A percentile compares a stretch with the other conserved stretches of the same genome.
These are phyloP conservation scores for Sialia sialis DNA, from an alignment of 2,113 vertebrate species.

Conservation along the genomic window DNA sequence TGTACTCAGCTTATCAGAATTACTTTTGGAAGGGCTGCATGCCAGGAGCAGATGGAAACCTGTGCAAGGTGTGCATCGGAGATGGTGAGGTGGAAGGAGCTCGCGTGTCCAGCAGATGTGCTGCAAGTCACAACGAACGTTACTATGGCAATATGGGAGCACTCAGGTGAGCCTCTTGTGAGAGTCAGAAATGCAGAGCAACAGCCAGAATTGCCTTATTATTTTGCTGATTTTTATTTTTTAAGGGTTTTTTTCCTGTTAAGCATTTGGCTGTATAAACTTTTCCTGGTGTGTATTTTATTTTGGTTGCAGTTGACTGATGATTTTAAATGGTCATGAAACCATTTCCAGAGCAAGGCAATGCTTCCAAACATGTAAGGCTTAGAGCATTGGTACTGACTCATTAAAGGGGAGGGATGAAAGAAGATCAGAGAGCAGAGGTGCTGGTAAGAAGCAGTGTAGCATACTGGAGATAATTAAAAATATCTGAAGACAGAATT, in stretches of 20 bases:
- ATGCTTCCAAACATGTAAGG: background rate
- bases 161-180: conserved; percentile 72
- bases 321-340: background rate
- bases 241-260: background rate
- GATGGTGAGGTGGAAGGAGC: conserved; percentile 74
- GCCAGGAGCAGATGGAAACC: conserved; percentile 79
- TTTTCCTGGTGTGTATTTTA: background rate
- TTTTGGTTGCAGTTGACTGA: background rate
- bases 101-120: conserved; percentile 75
- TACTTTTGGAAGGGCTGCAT: conserved; percentile 92
- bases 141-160: conserved; percentile 91
- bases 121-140: conserved; percentile 84
- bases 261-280: background rate
- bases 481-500: background rate
- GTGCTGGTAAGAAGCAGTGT: background rate
- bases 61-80: conserved; percentile 90
- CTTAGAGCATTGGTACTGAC: background rate
- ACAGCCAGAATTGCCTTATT: background rate
- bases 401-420: background rate
- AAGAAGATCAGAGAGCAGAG: background rate
- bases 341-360: background rate
- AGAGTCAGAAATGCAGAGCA: background rate
- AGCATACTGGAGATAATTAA: background rate
- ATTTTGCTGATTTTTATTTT: background rate
- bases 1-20: conserved; percentile 72